phyloP scores from a whole-genome alignment of 2,888 invertebrate species.

The Platycheirus rosarum region DNA sequence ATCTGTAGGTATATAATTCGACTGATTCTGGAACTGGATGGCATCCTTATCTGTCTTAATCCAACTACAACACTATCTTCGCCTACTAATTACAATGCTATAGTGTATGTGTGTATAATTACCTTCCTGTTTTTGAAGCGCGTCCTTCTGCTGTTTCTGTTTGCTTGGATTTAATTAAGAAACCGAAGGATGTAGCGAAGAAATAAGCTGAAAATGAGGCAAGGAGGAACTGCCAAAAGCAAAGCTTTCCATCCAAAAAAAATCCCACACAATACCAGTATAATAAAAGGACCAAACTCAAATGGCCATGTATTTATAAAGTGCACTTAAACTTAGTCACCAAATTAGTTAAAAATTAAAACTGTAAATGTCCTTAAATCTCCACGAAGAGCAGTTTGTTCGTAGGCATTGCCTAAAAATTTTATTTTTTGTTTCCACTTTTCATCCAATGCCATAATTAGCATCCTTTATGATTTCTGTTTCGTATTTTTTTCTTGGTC shows the following conservation, averaged over 20 bases:
- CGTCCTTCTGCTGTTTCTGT: conserved; percentile 43
- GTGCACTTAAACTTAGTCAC: conserved; percentile 62
- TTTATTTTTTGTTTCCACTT: conserved; percentile 52
- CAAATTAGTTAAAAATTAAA: conserved; percentile 55
- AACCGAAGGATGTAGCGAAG: neutral
- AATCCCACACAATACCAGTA: conserved; percentile 20
- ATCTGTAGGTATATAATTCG: conserved; percentile 1
- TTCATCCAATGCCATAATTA: conserved; percentile 67
- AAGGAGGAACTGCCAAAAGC: conserved; percentile 55
- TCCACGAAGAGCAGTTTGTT: neutral
- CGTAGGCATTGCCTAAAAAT: neutral
- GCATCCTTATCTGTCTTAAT: conserved; percentile 52
- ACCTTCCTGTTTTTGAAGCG: conserved; percentile 55
- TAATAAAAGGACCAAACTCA: conserved; percentile 11
- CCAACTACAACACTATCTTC: conserved; percentile 53
- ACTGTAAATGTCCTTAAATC: conserved; percentile 11
- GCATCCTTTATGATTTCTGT: conserved; percentile 60
- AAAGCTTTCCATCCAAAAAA: conserved; percentile 19
- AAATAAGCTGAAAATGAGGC: no score
- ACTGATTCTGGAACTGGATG: conserved; percentile 20
- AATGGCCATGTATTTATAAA: conserved; percentile 29
- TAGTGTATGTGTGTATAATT: conserved; percentile 61
- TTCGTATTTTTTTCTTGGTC: conserved; percentile 1
- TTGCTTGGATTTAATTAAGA: conserved; percentile 69
- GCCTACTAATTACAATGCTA: conserved; percentile 68